A percentile compares a stretch with the other conserved stretches of the same genome.
phyloP scores from a whole-genome alignment of 1,140 invertebrate genomes.

The Drosophila athabasca region DNA sequence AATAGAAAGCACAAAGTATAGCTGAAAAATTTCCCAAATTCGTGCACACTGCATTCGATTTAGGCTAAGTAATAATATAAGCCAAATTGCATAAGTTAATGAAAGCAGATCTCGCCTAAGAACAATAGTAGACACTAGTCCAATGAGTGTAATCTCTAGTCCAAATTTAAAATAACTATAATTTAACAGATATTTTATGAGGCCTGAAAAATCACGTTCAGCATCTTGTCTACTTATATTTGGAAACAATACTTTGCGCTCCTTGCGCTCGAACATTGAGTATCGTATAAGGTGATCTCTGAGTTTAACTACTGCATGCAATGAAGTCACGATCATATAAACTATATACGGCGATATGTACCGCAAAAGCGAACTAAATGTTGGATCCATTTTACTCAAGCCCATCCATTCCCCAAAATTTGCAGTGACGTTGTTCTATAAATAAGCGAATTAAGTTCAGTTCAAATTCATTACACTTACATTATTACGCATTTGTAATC shows the following conservation, averaged over 20 bases:
- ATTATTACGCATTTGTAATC: constrained; percentile 56
- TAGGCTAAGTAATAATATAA: constrained; percentile 90
- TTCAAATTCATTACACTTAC: neutral
- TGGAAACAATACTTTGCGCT: constrained; percentile 92
- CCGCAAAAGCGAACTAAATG: constrained; percentile 85
- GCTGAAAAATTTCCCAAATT: constrained; percentile 94
- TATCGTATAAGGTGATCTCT: constrained; percentile 90
- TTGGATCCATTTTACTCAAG: constrained; percentile 87
- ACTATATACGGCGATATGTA: constrained; percentile 92
- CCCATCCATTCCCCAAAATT: constrained; percentile 97
- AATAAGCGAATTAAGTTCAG: neutral
- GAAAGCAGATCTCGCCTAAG: constrained; percentile 95
- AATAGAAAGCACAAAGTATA: constrained; percentile 91
- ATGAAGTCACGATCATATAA: constrained; percentile 92
- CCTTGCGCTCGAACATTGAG: constrained; percentile 25
- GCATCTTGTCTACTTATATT: constrained; percentile 91
- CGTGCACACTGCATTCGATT: constrained; percentile 87
- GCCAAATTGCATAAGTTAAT: constrained; percentile 93
- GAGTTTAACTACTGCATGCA: constrained; percentile 93
- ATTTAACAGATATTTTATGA: constrained; percentile 95
- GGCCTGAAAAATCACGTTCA: constrained; percentile 91
- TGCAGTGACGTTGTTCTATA: constrained; percentile 71
- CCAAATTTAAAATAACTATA: constrained; percentile 98
- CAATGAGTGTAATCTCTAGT: constrained; percentile 94
- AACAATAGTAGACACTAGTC: constrained; percentile 92